Evolutionary conservation across 1,140 invertebrate genomes (phyloP), one percentile per base, ranked within the genome.

Genomic region (Parasteatoda tepidariorum): DNA sequence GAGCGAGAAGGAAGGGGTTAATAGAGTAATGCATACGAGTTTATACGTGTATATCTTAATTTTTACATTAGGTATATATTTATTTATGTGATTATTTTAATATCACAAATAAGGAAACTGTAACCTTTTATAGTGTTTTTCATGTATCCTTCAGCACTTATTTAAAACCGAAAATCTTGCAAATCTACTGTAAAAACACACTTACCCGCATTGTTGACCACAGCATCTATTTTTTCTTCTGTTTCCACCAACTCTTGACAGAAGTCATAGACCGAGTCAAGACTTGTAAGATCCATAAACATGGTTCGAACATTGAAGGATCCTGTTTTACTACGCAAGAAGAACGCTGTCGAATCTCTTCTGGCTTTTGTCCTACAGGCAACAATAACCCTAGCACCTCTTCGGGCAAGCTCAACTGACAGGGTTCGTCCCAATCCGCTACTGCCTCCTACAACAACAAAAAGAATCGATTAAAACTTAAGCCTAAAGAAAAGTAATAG

Each of bases 121-220:
- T n/a, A n/a, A n/a, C n/a, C n/a, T n/a, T n/a, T n/a, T n/a, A n/a
- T n/a, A n/a, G n/a, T n/a, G 38, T 48, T 13, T 48, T 13, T 48
- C 38, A 48, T 48, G 18, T 13, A 18, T 48, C 4, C 4, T 13
- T 48, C 38, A 48, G 38, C 38, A 48, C 1, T 48, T 48, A 48
- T 48, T 1, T 1, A 18, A 48, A 0, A 13, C 1, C 38, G 18
- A 48, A 48, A 48, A 1, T 4, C 38, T 13, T 48, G 4, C 9
- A 48, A 48, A 48, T 48, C 9, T 48, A 4, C 9, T 48, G 9
- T 13, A 18, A 2, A 48, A 18, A 48, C 9, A 0, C 9, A 22
- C 66, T 79, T 79, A 90, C 93, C 94, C 48, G 94, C 94, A 88
- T 95, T 95, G 87, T 95, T 94, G 48, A 96, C 92, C 9, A 96